phyloP scores from a whole-genome alignment of 2,113 vertebrate species.

The Sprattus sprattus region DNA sequence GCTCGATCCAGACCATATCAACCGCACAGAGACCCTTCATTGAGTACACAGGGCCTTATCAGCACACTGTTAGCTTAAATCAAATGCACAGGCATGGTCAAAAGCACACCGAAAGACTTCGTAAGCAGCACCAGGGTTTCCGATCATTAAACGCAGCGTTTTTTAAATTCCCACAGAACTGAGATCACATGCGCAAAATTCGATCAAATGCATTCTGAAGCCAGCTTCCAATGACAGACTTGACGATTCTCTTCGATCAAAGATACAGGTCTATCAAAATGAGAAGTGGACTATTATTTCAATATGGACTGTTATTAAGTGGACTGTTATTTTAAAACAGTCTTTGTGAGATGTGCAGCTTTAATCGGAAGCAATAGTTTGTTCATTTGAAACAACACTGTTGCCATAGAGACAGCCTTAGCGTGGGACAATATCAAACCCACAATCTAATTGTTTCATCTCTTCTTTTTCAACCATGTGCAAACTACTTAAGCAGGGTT shows the following conservation, averaged over 20 bases:
- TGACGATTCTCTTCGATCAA: not conserved
- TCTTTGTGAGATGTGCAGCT: not conserved
- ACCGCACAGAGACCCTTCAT: too few species aligned
- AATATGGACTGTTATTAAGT: too few species aligned
- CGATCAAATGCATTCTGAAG: slow-evolving; percentile 39
- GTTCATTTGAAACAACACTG: not conserved
- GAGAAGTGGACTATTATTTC: not conserved
- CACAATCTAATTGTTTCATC: not conserved
- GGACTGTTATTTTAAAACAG: not conserved
- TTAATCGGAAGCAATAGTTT: not conserved
- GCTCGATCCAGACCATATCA: too few species aligned
- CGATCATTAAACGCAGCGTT: slow-evolving; percentile 54
- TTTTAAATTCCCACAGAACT: slow-evolving; percentile 40
- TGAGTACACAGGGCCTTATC: too few species aligned
- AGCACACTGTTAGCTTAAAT: too few species aligned
- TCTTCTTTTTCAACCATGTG: not conserved
- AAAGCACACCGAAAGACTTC: slow-evolving; percentile 40
- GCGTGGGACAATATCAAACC: slow-evolving; percentile 24
- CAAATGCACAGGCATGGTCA: slow-evolving; percentile 36
- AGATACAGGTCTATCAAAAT: not conserved
- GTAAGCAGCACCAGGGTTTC: slow-evolving; percentile 55
- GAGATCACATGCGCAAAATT: slow-evolving; percentile 30
- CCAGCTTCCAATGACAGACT: not conserved
- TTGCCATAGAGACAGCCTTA: not conserved
- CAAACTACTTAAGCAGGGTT: slow-evolving; percentile 8